These are phyloP conservation scores for Eupithecia subfuscata DNA, from an alignment of 2,888 invertebrate genomes.

Conservation along the genomic window DNA sequence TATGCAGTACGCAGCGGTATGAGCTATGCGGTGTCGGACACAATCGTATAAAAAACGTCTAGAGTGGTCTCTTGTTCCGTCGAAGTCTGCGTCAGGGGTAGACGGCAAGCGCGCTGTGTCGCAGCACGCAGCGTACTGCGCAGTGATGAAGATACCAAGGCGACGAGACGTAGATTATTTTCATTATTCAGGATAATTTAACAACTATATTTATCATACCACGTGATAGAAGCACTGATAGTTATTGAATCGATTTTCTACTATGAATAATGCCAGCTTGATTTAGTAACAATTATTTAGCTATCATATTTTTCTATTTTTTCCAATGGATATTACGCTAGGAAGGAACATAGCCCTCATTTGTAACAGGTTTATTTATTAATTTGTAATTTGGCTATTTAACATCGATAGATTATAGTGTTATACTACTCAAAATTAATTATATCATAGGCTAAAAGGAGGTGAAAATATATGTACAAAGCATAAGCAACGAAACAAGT, in stretches of 20 bases:
- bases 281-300: conserved; percentile 27
- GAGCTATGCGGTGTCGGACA: too few species aligned
- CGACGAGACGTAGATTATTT: background rate
- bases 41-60: too few species aligned
- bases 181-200: background rate
- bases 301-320: conserved; percentile 20
- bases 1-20: too few species aligned
- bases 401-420: conserved; percentile 20
- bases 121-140: too few species aligned
- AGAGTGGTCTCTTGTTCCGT: too few species aligned
- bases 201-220: conserved; percentile 1
- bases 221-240: background rate
- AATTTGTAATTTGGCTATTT: conserved; percentile 10
- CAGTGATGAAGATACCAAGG: too few species aligned
- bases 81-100: too few species aligned
- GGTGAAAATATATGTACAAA: background rate
- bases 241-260: background rate
- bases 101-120: too few species aligned
- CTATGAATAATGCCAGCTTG: background rate
- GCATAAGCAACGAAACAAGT: background rate
- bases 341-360: conserved; percentile 13
- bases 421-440: conserved; percentile 11
- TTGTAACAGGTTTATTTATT: conserved; percentile 6
- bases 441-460: background rate
- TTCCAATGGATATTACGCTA: conserved; percentile 22